Base-by-base conservation (phyloP, 2,113 vertebrate genomes). In the Neogobius melanostomus region DNA sequence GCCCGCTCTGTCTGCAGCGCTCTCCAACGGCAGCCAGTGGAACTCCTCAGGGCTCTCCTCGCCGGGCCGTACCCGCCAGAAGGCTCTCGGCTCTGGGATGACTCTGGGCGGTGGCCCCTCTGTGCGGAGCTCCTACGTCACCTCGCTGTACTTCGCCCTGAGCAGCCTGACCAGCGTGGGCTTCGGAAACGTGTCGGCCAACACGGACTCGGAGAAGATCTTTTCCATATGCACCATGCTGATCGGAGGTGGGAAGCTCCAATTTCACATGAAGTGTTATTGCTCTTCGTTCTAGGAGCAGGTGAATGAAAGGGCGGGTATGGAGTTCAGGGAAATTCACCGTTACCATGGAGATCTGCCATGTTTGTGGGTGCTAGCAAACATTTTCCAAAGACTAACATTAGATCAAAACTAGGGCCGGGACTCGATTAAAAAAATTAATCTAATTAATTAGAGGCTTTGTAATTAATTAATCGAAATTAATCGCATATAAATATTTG, bases 221-320 rank as follows among this genome's bases (percentile, higher is more conserved):
- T 94, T 94, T 80, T 94, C 93, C 74, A 94, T 94, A 66, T 94
- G 93, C 87, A 94, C 94, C 74, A 94, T 94, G 94, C 85, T 94
- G 67, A 91, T 94, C 0, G 94, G 94, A 91, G 94, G 94, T 94
- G 76, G 80, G 85, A 3, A 0, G 0, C 49, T 36, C 28, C 21
- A 21, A 21, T 21, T 21, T 21, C 21, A 21, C 21, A 21, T 21
- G 21, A 21, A 21, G 21, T 36, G 3, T 36, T 3, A 5, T 36
- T 36, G 28, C 4, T 36, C 28, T 36, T 36, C 3, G 4, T 28
- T 28, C 3, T 1, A 36, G 28, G 28, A 36, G 28, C 28, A 2
- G 28, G 28, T 36, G 28, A 36, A 36, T 36, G 28, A 36, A 36
- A 36, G 28, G 28, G 28, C 28, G 28, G 28, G 28, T 36, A 36